These are phyloP conservation scores for Pinctada fucata DNA, from an alignment of 2,888 invertebrate species.

Conservation along the genomic window DNA sequence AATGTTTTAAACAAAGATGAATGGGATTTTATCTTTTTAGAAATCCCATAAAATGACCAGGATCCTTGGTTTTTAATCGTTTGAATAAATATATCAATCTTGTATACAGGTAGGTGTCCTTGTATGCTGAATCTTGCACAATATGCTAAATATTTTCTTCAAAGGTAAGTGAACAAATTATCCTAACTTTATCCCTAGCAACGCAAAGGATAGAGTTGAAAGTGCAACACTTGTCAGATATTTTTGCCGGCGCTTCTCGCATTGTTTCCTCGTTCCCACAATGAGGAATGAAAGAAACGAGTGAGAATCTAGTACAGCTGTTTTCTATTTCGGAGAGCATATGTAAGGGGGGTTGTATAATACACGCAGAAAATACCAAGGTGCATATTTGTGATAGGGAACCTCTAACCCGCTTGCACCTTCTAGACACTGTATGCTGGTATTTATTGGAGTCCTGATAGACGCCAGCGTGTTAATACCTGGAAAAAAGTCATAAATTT, in stretches of 20 bases:
- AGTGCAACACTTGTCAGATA: not conserved
- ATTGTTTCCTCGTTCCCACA: constrained; percentile 1
- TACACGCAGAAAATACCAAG: not conserved
- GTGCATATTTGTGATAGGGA: not conserved
- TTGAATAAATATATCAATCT: too few relatives aligned
- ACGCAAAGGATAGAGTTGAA: not conserved
- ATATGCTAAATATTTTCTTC: too few relatives aligned
- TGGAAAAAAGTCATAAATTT: not conserved
- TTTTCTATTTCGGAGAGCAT: constrained; percentile 14
- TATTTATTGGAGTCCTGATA: not conserved
- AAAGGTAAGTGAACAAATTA: not conserved
- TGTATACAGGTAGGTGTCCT: too few relatives aligned
- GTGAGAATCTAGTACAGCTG: constrained; percentile 11
- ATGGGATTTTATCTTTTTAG: too few relatives aligned
- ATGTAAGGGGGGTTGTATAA: constrained; percentile 1
- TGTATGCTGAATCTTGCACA: too few relatives aligned
- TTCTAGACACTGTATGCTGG: not conserved
- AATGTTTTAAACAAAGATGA: too few relatives aligned
- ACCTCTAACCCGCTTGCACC: not conserved
- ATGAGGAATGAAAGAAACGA: not conserved
- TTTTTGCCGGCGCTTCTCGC: not conserved
- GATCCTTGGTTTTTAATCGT: too few relatives aligned
- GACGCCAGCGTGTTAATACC: not conserved
- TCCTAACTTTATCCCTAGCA: not conserved
- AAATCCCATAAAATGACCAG: too few relatives aligned